Conservation (phyloP, 2,113 vertebrate species). For the Solea senegalensis region DNA sequence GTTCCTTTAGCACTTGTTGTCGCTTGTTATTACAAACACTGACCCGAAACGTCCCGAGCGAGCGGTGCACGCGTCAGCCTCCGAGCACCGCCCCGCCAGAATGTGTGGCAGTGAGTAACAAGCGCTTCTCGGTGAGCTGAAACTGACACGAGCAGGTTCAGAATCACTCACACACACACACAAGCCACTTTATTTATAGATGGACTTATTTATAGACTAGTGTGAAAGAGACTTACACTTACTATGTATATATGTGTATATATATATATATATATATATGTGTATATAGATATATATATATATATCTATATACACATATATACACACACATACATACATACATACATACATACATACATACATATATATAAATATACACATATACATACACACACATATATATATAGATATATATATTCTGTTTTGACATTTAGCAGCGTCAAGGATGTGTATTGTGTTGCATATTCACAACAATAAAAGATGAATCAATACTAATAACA, state of each 20-base stretch:
- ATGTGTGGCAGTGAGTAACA: fast-evolving
- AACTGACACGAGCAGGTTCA: not conserved
- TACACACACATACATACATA: too few relatives aligned
- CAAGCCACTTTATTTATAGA: conserved; percentile 65
- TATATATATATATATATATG: too few relatives aligned
- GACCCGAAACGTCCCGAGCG: conserved; percentile 2
- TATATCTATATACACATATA: too few relatives aligned
- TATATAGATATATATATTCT: not conserved
- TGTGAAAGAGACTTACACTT: not conserved
- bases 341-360: too few relatives aligned
- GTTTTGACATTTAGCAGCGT: not conserved
- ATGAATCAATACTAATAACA: not conserved
- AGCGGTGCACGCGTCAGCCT: not conserved
- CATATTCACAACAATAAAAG: not conserved
- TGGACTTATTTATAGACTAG: conserved; percentile 58
- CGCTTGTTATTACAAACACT: not conserved
- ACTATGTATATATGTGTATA: not conserved
- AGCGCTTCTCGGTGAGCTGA: not conserved
- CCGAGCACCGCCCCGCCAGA: conserved; percentile 10
- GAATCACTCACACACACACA: conserved; percentile 39
- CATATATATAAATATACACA: too few relatives aligned
- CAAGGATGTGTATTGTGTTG: too few relatives aligned
- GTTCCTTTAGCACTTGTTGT: not conserved
- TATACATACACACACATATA: too few relatives aligned
- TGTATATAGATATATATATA: too few relatives aligned